Base-by-base conservation (phyloP, 2,113 vertebrate species). In the Regulus satrapa region DNA sequence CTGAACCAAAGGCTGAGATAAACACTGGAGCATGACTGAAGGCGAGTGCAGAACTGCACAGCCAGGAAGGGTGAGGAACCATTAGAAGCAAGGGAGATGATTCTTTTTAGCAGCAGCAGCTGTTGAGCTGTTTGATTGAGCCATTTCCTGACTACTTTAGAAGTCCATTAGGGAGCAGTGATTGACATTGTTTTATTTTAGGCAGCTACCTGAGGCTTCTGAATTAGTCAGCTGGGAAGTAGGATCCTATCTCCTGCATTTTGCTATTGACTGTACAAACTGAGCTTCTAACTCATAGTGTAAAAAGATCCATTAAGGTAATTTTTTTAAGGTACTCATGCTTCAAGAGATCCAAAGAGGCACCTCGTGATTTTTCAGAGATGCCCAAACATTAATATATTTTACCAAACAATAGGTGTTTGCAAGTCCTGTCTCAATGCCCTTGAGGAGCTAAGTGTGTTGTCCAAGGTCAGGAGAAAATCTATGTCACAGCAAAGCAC, bases 121-220 rank as follows among this genome's bases (percentile, higher is more conserved):
- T 41, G 49, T 76, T 75, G 48, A 92, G 63, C 58, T 73, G 51
- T 80, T 85, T 92, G 88, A 92, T 69, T 97, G 52, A 95, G 79
- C 71, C 82, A 80, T 92, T 92, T 95, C 91, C 94, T 94, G 88
- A 93, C 85, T 94, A 58, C 94, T 94, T 95, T 67, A 90, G 49
- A 86, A 96, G 94, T 94, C 94, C 95, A 96, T 93, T 96, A 97
- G 92, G 79, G 79, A 96, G 51, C 68, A 73, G 26, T 96, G 94
- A 93, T 90, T 92, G 92, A 95, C 92, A 80, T 12, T 40, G 54
- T 40, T 88, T 88, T 92, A 80, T 96, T 93, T 90, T 75, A 93
- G 58, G 71, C 90, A 88, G 31, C 78, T 92, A 97, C 94, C 94
- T 94, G 94, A 96, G 95, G 91, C 75, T 83, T 88, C 54, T 69